Evolutionary conservation across 64 coral and sea anemone genomes (phyloP).

Genomic region (Pachyseris speciosa): DNA sequence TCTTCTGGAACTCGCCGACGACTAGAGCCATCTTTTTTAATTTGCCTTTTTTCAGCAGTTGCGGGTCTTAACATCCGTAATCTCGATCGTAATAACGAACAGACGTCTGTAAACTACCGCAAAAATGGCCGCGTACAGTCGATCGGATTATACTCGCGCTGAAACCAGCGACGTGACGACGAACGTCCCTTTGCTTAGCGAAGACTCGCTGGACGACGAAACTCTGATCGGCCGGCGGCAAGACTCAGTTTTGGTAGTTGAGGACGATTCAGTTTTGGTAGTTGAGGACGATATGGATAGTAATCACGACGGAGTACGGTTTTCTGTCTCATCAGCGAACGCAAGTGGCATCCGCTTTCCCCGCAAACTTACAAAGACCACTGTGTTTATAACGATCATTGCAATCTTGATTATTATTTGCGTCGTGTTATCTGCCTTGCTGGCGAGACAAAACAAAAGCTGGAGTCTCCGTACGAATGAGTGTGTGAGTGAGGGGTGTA

Average conservation of each 20-base stretch:
- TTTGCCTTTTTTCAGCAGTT: neutral
- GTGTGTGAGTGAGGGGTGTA: conserved; percentile 71
- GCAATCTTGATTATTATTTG: conserved; percentile 36
- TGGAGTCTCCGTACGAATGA: too few relatives aligned
- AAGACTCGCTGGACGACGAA: conserved; percentile 12
- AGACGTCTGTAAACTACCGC: too few relatives aligned
- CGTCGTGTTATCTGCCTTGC: conserved; percentile 39
- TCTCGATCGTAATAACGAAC: neutral
- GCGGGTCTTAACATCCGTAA: too few relatives aligned
- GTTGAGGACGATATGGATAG: neutral
- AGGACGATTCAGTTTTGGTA: neutral
- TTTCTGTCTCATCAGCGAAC: neutral
- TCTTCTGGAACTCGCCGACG: too few relatives aligned
- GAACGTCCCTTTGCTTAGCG: conserved; percentile 19
- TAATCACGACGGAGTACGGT: neutral
- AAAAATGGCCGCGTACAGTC: conserved; percentile 1
- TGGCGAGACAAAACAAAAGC: conserved; percentile 5
- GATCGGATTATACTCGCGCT: conserved; percentile 18
- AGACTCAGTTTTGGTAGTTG: neutral
- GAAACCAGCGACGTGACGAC: conserved; percentile 6
- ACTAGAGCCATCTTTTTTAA: too few relatives aligned
- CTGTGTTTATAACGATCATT: conserved; percentile 48
- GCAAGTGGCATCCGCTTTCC: conserved; percentile 6
- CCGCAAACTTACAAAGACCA: conserved; percentile 31
- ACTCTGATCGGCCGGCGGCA: neutral